These are phyloP conservation scores for Drosophila quasianomalipes DNA, from an alignment of 2,888 invertebrate genomes.

Conservation along the genomic window DNA sequence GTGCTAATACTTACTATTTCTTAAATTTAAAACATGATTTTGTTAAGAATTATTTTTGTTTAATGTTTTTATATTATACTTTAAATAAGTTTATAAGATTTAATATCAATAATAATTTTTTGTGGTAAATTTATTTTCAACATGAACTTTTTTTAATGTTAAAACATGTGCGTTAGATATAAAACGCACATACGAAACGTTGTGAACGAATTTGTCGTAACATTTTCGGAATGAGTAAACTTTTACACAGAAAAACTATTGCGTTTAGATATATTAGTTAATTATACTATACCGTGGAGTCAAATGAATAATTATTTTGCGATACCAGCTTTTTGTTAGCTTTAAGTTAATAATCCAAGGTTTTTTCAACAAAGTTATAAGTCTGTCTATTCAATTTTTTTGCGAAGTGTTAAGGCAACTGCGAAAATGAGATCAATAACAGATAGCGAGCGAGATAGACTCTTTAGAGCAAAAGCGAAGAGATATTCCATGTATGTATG, in stretches of 20 bases:
- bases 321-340: neutral
- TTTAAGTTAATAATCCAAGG: neutral
- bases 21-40: no score
- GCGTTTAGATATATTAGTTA: no score
- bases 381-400: neutral
- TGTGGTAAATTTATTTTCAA: neutral
- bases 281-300: neutral
- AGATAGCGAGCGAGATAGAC: no score
- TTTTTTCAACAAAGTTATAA: neutral
- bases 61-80: no score
- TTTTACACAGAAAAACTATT: neutral
- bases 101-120: neutral
- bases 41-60: no score
- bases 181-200: no score
- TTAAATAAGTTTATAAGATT: neutral
- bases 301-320: neutral
- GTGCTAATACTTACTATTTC: no score
- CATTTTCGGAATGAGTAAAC: neutral
- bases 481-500: no score
- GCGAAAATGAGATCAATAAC: no score
- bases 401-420: neutral
- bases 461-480: no score
- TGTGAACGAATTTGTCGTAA: no score
- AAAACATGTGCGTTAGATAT: neutral
- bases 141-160: neutral